Evolutionary conservation across 2,888 invertebrate species (phyloP), one percentile per base, ranked within the genome.

Genomic region (Eugnorisma glareosa): DNA sequence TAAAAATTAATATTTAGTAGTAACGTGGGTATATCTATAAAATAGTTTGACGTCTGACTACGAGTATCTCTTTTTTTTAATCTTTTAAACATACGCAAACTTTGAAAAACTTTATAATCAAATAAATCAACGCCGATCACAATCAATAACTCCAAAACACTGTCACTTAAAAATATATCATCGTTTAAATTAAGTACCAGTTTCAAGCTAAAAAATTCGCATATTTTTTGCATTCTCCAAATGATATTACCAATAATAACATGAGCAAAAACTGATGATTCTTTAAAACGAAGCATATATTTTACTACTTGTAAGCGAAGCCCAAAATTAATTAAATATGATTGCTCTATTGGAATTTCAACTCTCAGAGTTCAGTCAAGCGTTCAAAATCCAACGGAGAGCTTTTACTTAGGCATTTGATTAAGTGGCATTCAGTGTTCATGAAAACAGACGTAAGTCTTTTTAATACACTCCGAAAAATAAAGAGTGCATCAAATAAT

Each of bases 401-500:
- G n/a, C 0, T n/a, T n/a, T 15, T 15, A 64, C 3, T 40, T 8
- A n/a, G 15, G n/a, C 40, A n/a, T 40, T 64, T 64, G 1, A 15
- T 64, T 40, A 15, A 64, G 40, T 40, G 40, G 40, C 40, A 0
- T 40, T n/a, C 40, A n/a, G 0, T 15, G n/a, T 40, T n/a, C 8
- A 15, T 40, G n/a, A 37, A n/a, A 24, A n/a, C 13, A 59, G 61
- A 28, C 35, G 63, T 28, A 28, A 54, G 35, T 24, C 54, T 40
- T 57, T 68, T 75, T 66, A 57, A 78, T 75, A 68, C 45, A 67
- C 68, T 61, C 10, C 24, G 2, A 28, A 70, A 57, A 11, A 40
- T 61, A 13, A 31, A 28, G n/a, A 66, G 21, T 68, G 70, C 74
- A 71, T 77, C 59, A 48, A 69, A 73, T 86, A 79, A 86, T 72